Evolutionary conservation across 1,140 invertebrate genomes (phyloP).

Genomic region (Bombus confusus): DNA sequence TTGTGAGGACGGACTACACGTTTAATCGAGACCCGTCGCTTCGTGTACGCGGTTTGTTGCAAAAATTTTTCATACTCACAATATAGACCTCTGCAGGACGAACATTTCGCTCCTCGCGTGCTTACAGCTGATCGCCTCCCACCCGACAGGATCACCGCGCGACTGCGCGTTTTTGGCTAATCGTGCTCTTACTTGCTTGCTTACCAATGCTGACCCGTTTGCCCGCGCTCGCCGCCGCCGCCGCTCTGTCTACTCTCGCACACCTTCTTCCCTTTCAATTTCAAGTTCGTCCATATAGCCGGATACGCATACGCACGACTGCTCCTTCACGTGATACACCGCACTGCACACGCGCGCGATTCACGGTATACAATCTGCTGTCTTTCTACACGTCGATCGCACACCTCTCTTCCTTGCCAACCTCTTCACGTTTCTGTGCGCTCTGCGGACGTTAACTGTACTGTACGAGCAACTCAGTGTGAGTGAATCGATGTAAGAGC

Average conservation of each 20-base stretch:
- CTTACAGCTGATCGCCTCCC: constrained; percentile 78
- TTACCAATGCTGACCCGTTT: constrained; percentile 31
- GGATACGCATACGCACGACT: constrained; percentile 26
- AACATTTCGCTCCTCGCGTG: constrained; percentile 75
- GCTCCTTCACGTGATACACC: background rate
- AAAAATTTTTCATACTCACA: constrained; percentile 75
- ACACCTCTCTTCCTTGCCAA: constrained; percentile 12
- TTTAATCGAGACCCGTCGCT: too few relatives aligned
- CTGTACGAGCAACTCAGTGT: background rate
- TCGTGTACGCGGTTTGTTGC: background rate
- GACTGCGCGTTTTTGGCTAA: constrained; percentile 74
- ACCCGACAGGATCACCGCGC: constrained; percentile 69
- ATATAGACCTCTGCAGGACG: constrained; percentile 77
- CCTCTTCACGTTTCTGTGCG: background rate
- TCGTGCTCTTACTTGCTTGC: background rate
- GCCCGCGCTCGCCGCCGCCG: constrained; percentile 27
- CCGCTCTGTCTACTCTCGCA: constrained; percentile 43
- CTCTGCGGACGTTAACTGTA: background rate
- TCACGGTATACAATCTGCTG: too few relatives aligned
- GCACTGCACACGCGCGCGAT: constrained; percentile 36
- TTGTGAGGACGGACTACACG: background rate
- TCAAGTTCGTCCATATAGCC: constrained; percentile 22
- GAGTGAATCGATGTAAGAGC: constrained; percentile 10
- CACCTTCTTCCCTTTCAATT: constrained; percentile 12
- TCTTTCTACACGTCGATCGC: background rate